Percentiles rank a stretch among this genome's conserved stretches.
Conservation (phyloP, 2,113 vertebrate species). For the Bungarus multicinctus region DNA sequence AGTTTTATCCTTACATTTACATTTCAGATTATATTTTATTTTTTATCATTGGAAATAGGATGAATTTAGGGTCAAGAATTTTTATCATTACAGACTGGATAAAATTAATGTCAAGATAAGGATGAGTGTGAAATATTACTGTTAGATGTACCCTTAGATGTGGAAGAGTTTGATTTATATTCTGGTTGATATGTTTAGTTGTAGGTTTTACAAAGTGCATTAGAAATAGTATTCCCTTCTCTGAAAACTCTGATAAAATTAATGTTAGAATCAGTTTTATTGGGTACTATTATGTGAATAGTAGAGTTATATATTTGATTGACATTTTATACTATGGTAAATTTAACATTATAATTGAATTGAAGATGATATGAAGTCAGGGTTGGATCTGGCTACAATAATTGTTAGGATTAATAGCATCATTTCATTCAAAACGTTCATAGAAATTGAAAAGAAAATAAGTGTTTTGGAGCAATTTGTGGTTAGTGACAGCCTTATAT, state of each 20-base stretch:
- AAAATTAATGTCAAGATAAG: background rate
- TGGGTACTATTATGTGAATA: background rate
- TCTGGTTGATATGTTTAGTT: background rate
- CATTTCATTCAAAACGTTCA: background rate
- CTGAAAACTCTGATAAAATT: background rate
- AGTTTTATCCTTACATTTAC: background rate
- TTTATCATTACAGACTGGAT: background rate
- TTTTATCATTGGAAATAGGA: background rate
- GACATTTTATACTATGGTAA: background rate
- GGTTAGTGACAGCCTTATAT: background rate
- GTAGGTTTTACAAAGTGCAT: background rate
- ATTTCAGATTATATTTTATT: background rate
- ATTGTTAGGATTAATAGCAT: background rate
- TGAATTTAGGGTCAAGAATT: background rate
- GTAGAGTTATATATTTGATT: background rate
- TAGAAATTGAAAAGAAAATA: background rate
- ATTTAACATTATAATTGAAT: background rate
- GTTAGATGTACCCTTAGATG: background rate
- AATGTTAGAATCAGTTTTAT: background rate
- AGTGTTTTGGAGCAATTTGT: background rate
- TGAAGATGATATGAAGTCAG: background rate
- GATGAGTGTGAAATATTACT: background rate
- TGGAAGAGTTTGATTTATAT: background rate
- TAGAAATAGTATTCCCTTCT: background rate
- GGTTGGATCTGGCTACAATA: background rate